These are phyloP conservation scores for Sicus ferrugineus DNA, from an alignment of 2,888 invertebrate genomes.

Conservation along the genomic window DNA sequence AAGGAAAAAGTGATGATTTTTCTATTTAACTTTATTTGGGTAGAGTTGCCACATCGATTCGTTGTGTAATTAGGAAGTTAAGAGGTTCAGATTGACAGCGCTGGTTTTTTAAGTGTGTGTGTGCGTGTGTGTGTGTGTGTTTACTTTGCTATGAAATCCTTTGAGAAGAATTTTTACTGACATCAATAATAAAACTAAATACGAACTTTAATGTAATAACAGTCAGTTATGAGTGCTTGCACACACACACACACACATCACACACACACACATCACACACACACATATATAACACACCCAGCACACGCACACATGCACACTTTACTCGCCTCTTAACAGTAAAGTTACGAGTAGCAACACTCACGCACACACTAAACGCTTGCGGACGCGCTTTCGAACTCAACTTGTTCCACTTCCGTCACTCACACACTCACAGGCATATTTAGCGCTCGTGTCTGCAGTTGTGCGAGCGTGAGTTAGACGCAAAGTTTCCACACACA, in stretches of 20 bases:
- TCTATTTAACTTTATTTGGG: not conserved
- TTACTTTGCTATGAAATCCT: not conserved
- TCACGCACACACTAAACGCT: not conserved
- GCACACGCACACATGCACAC: slow-evolving; percentile 15
- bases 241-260: slow-evolving; percentile 5
- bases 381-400: not conserved
- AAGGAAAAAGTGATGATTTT: not conserved
- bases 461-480: slow-evolving; percentile 5
- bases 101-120: not conserved
- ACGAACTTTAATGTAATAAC: slow-evolving; percentile 24
- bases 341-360: too few species aligned
- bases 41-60: slow-evolving; percentile 1
- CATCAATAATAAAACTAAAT: not conserved
- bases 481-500: not conserved
- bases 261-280: not conserved
- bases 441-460: not conserved
- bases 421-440: not conserved
- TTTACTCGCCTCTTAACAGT: too few species aligned
- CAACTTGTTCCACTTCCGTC: not conserved
- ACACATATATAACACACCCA: too few species aligned
- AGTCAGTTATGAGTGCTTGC: slow-evolving; percentile 30
- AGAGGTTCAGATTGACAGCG: not conserved
- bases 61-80: not conserved
- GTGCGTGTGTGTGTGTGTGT: too few species aligned
- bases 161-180: not conserved